Base-by-base conservation (phyloP, 1,140 invertebrate genomes). In the Drosophila arizonae region DNA sequence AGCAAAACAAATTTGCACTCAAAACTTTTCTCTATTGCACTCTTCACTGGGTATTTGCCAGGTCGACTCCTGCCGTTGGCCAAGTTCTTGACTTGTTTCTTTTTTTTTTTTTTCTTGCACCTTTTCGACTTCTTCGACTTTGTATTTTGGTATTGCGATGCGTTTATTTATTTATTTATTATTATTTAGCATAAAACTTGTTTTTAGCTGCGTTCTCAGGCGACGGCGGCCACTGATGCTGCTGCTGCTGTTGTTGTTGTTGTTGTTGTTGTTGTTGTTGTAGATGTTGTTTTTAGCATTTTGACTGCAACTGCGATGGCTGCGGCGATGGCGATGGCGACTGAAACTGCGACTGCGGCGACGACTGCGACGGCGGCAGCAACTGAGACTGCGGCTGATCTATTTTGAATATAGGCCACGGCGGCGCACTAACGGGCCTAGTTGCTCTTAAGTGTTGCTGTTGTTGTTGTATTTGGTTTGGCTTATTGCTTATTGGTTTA, bases 341-440 rank as follows among this genome's bases (percentile, higher is more conserved):
- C 9, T 8, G 33, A 8, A 36, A 36, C 33, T 36, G 33, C 9
- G 10, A 39, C 36, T 39, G 36, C 36, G 51, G 56, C 71, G 45
- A 63, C 61, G 54, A 55, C 74, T 30, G 56, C 50, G 50, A 51
- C 43, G 15, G 65, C 21, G 71, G 58, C 78, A 51, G 73, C 69
- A 66, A 65, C 76, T 45, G 70, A 52, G 45, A 62, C 73, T 68
- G 67, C 55, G 71, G 82, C 62, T 88, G 84, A 88, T 87, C 84
- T 87, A 87, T 87, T 87, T 87, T 87, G 84, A 88, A 87, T 87
- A 87, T 87, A 84, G 84, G 84, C 85, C 85, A 87, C 77, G 55
- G 28, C 68, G 74, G 67, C 70, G 77, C 66, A 79, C 76, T 86
- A 87, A 87, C 84, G 84, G 84, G 58, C 78, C 82, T 81, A 75